Conservation (phyloP, 2,888 invertebrate species). For the Melinaea marsaeus region DNA sequence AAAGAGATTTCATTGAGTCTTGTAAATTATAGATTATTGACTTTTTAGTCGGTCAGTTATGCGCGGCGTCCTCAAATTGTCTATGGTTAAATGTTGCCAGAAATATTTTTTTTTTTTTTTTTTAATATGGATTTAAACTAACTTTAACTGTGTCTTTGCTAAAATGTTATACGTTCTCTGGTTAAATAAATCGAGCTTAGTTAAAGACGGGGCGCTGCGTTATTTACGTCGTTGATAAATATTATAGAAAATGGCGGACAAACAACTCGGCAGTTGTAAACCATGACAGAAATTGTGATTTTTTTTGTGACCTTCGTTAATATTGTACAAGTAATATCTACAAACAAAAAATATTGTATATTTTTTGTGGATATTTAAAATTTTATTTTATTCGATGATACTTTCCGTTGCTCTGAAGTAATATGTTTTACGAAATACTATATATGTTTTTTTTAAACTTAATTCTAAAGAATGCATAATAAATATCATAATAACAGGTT, state of each 20-base stretch:
- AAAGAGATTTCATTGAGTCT: conserved; percentile 67
- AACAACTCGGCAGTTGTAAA: conserved; percentile 32
- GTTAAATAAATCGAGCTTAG: conserved; percentile 24
- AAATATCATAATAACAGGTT: no score
- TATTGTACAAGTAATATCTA: conserved; percentile 3
- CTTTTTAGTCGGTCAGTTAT: conserved; percentile 52
- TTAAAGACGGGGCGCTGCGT: conserved; percentile 28
- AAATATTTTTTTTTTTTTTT: conserved; percentile 7
- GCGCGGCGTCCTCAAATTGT: conserved; percentile 33
- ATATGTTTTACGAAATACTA: no score
- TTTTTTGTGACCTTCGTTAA: conserved; percentile 25
- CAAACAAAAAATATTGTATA: no score
- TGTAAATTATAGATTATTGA: conserved; percentile 59
- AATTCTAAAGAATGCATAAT: no score
- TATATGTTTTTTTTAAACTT: no score
- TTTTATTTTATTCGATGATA: no score
- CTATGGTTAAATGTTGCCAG: conserved; percentile 14
- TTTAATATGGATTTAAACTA: neutral
- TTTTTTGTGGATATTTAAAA: no score
- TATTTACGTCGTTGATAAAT: conserved; percentile 21
- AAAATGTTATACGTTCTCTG: conserved; percentile 12
- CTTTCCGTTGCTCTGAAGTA: no score
- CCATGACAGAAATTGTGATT: conserved; percentile 36
- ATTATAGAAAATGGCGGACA: conserved; percentile 27
- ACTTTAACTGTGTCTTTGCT: neutral